Evolutionary conservation across 2,888 invertebrate species (phyloP).

Genomic region (Machimus atricapillus): DNA sequence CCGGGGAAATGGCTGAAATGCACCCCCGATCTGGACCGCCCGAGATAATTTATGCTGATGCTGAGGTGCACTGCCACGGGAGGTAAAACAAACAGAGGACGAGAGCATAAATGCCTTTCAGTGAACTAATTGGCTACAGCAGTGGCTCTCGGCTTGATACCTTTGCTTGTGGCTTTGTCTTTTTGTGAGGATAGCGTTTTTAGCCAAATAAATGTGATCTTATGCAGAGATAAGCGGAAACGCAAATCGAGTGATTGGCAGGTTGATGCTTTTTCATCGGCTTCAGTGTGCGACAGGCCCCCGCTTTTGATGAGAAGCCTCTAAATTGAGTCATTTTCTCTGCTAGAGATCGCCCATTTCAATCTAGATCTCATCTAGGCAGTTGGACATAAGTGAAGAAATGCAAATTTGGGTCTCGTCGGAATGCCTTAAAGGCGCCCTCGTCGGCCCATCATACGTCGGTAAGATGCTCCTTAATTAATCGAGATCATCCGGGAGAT

Average conservation of each 20-base stretch:
- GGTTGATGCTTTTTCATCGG: conserved; percentile 33
- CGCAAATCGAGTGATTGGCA: conserved; percentile 35
- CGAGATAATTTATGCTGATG: conserved; percentile 46
- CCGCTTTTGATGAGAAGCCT: background rate
- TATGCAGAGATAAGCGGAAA: conserved; percentile 38
- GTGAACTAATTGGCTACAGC: conserved; percentile 43
- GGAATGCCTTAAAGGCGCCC: background rate
- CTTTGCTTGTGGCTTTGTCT: conserved; percentile 21
- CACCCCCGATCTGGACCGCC: conserved; percentile 41
- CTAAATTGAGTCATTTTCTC: conserved; percentile 31
- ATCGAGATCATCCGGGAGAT: conserved; percentile 35
- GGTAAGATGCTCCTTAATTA: conserved; percentile 38
- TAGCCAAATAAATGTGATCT: conserved; percentile 43
- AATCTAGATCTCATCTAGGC: conserved; percentile 29
- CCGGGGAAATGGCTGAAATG: conserved; percentile 16
- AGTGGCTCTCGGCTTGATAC: conserved; percentile 34
- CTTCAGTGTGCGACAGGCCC: background rate
- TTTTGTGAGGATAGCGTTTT: conserved; percentile 38
- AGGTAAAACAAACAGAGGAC: conserved; percentile 33
- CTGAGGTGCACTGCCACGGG: conserved; percentile 40
- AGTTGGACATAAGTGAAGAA: background rate
- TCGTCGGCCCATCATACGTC: background rate
- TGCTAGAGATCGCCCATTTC: background rate
- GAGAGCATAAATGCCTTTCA: conserved; percentile 3
- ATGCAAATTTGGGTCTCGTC: conserved; percentile 1